Base-by-base conservation (phyloP, 2,888 invertebrate genomes). In the Agrochola lychnidis region DNA sequence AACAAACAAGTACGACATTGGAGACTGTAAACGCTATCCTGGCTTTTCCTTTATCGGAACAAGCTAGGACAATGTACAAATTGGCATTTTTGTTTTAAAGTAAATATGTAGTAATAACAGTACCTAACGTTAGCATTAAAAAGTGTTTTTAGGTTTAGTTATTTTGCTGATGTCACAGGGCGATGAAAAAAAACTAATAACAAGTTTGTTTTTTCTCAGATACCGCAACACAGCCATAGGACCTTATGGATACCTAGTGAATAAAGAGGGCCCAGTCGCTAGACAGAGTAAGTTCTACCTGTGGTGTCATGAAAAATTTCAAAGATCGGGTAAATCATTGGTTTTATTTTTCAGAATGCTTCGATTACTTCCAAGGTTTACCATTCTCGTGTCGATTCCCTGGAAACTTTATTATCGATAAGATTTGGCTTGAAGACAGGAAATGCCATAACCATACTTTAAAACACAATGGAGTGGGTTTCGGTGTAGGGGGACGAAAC, bases 361-460 rank as follows among this genome's bases (percentile, higher is more conserved):
- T 64, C n/a, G 82, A 85, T 2, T 78, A 86, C 30, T 86, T 86
- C 45, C 78, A 85, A 70, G 30, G 53, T 19, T 57, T 86, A 16
- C 86, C 86, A 7, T 86, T 81, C 61, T 7, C 40, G 0, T 86
- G 86, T 56, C 74, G 74, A 4, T 81, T 76, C 2, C 22, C n/a
- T 4, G 77, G 67, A 22, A 9, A 12, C 16, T 61, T 71, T n/a
- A 0, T 0, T 0, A 19, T 83, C 7, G 0, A 30, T 4, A 74
- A 67, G 40, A 16, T 6, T 30, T 74, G 71, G 64, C 4, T 30
- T 12, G 14, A 74, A 4, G 56, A 74, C 25, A n/a, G 9, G 12
- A 73, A 67, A 12, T 86, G 86, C 42, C 76, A 79, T 25, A 4
- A 12, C 5, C 40, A 22, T n/a, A 0, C 3, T 3, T 64, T 12